These are phyloP conservation scores for Drosophila quasianomalipes DNA, from an alignment of 2,888 invertebrate genomes.

Conservation along the genomic window DNA sequence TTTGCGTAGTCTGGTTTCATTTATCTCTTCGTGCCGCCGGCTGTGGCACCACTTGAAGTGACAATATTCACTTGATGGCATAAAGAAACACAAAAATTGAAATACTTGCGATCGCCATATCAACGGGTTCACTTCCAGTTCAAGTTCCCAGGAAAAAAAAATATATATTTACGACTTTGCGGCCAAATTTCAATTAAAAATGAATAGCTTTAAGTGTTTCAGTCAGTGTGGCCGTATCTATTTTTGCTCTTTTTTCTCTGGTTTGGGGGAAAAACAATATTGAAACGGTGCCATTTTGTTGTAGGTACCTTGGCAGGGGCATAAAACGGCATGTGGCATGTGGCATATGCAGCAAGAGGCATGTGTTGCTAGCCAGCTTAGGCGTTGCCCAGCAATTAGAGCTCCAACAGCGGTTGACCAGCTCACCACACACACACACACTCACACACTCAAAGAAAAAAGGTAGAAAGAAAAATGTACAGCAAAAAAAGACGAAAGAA, in stretches of 20 bases:
- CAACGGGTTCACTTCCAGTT: constrained; percentile 12
- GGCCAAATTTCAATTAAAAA: constrained; percentile 79
- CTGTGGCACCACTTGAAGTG: constrained; percentile 42
- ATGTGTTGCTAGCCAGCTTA: constrained; percentile 19
- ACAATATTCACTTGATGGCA: constrained; percentile 59
- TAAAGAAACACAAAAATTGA: constrained; percentile 21
- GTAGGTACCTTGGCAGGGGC: constrained; percentile 46
- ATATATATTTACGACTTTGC: constrained; percentile 71
- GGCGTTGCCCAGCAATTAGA: constrained; percentile 73
- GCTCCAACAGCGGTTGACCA: constrained; percentile 65
- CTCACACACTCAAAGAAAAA: constrained; percentile 29
- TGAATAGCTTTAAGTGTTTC: constrained; percentile 64
- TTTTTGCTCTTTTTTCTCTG: background rate
- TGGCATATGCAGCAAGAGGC: constrained; percentile 13
- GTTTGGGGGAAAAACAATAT: constrained; percentile 60
- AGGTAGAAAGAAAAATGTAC: constrained; percentile 47
- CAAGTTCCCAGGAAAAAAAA: constrained; percentile 34
- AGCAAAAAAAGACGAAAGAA: constrained; percentile 21
- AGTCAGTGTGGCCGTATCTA: constrained; percentile 22
- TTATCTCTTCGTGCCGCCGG: constrained; percentile 19
- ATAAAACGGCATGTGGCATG: constrained; percentile 22
- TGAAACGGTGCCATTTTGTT: constrained; percentile 57
- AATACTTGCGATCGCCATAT: constrained; percentile 28
- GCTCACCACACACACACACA: background rate
- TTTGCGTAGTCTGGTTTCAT: constrained; percentile 15